Percentiles rank a stretch among this genome's conserved stretches.
phyloP scores from a whole-genome alignment of 2,797 vertebrate genomes.

The Coregonus sp. region DNA sequence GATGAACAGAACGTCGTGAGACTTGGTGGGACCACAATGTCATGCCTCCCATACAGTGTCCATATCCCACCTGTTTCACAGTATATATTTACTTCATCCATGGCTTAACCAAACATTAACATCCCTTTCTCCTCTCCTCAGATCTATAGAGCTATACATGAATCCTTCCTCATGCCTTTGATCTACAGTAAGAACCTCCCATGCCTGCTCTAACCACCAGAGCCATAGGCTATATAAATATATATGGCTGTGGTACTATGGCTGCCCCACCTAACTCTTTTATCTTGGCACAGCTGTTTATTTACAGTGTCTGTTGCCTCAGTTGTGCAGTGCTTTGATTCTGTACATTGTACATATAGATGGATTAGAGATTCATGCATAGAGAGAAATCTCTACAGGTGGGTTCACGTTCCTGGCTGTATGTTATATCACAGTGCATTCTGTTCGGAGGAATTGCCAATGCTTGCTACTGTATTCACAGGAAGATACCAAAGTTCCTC shows the following conservation, averaged over 20 bases:
- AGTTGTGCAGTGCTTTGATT: background rate
- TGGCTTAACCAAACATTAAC: slow-evolving; percentile 5
- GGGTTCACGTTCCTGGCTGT: background rate
- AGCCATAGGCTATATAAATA: background rate
- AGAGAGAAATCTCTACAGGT: background rate
- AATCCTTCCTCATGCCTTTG: background rate
- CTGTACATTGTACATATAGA: no score
- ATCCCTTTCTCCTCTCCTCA: background rate
- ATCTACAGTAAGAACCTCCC: background rate
- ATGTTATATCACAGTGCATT: background rate
- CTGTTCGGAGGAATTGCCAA: no score
- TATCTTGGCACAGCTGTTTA: background rate
- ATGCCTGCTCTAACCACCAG: background rate
- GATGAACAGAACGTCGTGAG: background rate
- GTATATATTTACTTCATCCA: background rate
- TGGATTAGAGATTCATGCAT: background rate
- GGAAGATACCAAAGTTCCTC: no score
- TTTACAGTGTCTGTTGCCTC: background rate
- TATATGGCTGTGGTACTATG: no score
- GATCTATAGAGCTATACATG: background rate
- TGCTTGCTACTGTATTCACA: no score
- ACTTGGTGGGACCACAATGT: background rate
- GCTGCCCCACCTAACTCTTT: background rate
- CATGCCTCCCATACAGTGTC: background rate
- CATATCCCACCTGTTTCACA: background rate